These are phyloP conservation scores for Platerodrilus igneus DNA, from an alignment of 2,888 invertebrate genomes.

Conservation along the genomic window DNA sequence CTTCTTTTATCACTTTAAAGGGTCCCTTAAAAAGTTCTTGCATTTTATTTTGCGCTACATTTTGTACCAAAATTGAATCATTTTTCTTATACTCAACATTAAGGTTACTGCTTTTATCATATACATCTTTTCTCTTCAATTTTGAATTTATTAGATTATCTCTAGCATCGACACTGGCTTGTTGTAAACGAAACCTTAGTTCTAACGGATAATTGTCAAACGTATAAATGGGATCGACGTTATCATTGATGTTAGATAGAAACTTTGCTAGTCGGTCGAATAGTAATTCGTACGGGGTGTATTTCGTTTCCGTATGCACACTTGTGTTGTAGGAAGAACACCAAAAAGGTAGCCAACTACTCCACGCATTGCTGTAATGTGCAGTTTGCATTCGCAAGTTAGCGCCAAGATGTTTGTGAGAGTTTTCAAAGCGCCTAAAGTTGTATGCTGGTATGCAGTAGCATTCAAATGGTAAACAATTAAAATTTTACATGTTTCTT, in stretches of 20 bases:
- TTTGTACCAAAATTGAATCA: slow-evolving; percentile 4
- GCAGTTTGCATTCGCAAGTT: slow-evolving; percentile 18
- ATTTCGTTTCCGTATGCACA: slow-evolving; percentile 26
- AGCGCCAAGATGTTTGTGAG: slow-evolving; percentile 23
- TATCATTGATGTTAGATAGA: slow-evolving; percentile 16
- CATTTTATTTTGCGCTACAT: slow-evolving; percentile 1
- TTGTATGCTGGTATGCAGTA: background rate
- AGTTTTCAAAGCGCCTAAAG: slow-evolving; percentile 23
- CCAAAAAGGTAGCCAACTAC: slow-evolving; percentile 27
- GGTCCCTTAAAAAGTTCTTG: slow-evolving; percentile 1
- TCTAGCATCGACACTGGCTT: slow-evolving; percentile 18
- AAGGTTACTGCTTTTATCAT: slow-evolving; percentile 3
- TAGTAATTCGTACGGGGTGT: slow-evolving; percentile 25
- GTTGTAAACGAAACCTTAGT: slow-evolving; percentile 25
- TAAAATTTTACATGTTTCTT: slow-evolving; percentile 16
- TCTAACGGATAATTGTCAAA: slow-evolving; percentile 25
- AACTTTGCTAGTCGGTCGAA: slow-evolving; percentile 21
- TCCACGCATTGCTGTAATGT: slow-evolving; percentile 18
- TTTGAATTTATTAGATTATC: slow-evolving; percentile 17
- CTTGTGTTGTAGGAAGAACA: slow-evolving; percentile 28
- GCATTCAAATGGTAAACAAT: slow-evolving; percentile 19
- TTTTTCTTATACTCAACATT: slow-evolving; percentile 4
- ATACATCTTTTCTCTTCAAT: slow-evolving; percentile 6
- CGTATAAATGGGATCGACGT: slow-evolving; percentile 20
- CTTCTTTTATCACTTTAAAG: background rate